Evolutionary conservation across 2,113 vertebrate genomes (phyloP), one percentile per base, ranked within the genome.

Genomic region (Eurystomus gularis): DNA sequence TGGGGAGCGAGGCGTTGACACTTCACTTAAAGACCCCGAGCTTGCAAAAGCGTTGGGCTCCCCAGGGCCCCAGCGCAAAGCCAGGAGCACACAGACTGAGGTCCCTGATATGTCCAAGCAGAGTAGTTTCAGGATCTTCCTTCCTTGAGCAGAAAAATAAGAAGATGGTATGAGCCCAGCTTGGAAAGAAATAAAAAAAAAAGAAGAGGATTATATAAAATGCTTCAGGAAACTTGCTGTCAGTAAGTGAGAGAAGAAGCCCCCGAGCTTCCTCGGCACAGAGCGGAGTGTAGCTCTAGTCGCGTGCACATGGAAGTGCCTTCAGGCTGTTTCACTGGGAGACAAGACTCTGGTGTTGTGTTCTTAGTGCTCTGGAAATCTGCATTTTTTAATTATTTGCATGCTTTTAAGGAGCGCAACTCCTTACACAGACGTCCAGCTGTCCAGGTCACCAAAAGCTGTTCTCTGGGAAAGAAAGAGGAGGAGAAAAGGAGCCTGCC

Each of bases 251-350:
- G 46, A n/a, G 28, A 28, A 54, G 75, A 13, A 80, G 37, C 20
- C 55, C 35, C 28, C 10, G 61, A 64, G 91, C n/a, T 17, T 16
- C 15, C 40, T 29, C 1, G 1, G 21, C 10, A 31, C 31, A 24
- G 40, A 66, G 46, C 1, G 0, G 39, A 28, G 58, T 1, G 3
- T n/a, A 7, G 13, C 57, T 31, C 18, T 7, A 24, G 49, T 13
- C 1, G 3, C 0, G 5, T 37, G 44, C 20, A 19, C 51, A 4
- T 24, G 61, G 68, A 40, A 16, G 37, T 9, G 46, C 39, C 75
- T 26, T 25, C 44, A 17, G 82, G 80, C 85, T 79, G 39, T 65
- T 46, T 40, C 46, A 48, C 42, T 42, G 42, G 42, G 42, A 42
- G 42, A 11, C 42, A 48, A 48, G 46, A 48, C 46, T 18, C 46